Conservation (phyloP, 1,140 invertebrate species). For the Temnothorax curvispinosus region DNA sequence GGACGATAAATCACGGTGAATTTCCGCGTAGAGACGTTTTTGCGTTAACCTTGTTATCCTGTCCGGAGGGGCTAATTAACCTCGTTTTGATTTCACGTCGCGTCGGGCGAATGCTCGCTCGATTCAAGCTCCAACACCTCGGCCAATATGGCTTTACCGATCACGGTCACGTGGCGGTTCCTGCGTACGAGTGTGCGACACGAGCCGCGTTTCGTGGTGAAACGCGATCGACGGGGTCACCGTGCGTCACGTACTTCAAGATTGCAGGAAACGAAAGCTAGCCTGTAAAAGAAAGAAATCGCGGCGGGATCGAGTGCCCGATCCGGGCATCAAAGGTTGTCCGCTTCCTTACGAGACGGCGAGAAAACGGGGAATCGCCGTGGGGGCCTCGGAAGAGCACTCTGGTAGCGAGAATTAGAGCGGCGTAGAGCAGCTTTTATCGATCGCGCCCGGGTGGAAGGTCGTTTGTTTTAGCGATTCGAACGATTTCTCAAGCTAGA, state of each 20-base stretch:
- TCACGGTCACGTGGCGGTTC: conserved; percentile 8
- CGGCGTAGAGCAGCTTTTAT: conserved; percentile 48
- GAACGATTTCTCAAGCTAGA: background rate
- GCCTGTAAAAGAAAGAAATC: background rate
- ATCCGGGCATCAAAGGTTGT: background rate
- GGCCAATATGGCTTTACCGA: background rate
- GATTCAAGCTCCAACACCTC: background rate
- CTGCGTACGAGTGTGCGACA: no score
- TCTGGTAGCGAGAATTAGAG: conserved; percentile 43
- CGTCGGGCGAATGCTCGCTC: background rate
- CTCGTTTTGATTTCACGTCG: conserved; percentile 59
- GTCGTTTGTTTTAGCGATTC: conserved; percentile 41
- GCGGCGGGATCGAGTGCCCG: background rate
- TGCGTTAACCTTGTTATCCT: conserved; percentile 59
- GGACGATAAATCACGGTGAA: conserved; percentile 34
- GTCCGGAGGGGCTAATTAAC: conserved; percentile 43
- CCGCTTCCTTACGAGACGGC: background rate
- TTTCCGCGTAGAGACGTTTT: conserved; percentile 60
- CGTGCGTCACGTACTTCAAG: background rate
- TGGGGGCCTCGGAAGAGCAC: conserved; percentile 14
- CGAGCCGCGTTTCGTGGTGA: background rate
- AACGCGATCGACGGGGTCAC: conserved; percentile 37
- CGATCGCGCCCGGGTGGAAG: conserved; percentile 33
- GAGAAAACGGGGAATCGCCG: conserved; percentile 8
- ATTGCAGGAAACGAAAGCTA: conserved; percentile 5